Conservation (phyloP, 2,888 invertebrate genomes). For the Parochlus steinenii region DNA sequence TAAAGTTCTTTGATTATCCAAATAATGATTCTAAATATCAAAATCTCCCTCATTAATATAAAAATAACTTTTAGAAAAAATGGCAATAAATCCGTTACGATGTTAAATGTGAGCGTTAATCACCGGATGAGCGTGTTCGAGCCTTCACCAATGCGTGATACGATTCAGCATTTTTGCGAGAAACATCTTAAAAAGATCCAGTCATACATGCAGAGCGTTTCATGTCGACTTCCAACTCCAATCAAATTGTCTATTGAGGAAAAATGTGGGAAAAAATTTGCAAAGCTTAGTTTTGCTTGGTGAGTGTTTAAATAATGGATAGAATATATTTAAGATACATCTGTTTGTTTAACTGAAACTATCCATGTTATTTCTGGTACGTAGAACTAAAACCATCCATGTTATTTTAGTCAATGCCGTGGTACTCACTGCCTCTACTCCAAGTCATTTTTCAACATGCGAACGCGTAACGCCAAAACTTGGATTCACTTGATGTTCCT, state of each 20-base stretch:
- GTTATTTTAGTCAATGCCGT: constrained; percentile 67
- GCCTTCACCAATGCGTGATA: constrained; percentile 73
- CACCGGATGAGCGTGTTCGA: constrained; percentile 72
- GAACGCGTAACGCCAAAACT: constrained; percentile 64
- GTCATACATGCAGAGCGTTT: constrained; percentile 76
- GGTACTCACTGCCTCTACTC: constrained; percentile 77
- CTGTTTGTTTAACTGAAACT: no score
- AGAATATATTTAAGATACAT: no score
- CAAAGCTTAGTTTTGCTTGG: constrained; percentile 79
- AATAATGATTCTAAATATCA: no score
- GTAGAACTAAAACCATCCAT: no score
- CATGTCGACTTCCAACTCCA: constrained; percentile 71
- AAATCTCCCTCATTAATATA: no score
- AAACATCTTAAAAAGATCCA: constrained; percentile 87
- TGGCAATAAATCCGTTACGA: constrained; percentile 62
- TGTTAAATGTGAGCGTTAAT: constrained; percentile 40
- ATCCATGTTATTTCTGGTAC: no score
- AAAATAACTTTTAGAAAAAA: constrained; percentile 43
- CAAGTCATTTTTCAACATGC: constrained; percentile 59
- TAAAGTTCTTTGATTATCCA: no score
- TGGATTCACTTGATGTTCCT: constrained; percentile 97
- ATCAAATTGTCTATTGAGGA: constrained; percentile 88
- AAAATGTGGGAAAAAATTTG: constrained; percentile 67
- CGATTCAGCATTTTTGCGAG: constrained; percentile 90
- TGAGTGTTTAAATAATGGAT: no score